A percentile compares a stretch with the other conserved stretches of the same genome.
These are phyloP conservation scores for Poeciliopsis gracilis DNA, from an alignment of 2,797 vertebrate species.

Conservation along the genomic window DNA sequence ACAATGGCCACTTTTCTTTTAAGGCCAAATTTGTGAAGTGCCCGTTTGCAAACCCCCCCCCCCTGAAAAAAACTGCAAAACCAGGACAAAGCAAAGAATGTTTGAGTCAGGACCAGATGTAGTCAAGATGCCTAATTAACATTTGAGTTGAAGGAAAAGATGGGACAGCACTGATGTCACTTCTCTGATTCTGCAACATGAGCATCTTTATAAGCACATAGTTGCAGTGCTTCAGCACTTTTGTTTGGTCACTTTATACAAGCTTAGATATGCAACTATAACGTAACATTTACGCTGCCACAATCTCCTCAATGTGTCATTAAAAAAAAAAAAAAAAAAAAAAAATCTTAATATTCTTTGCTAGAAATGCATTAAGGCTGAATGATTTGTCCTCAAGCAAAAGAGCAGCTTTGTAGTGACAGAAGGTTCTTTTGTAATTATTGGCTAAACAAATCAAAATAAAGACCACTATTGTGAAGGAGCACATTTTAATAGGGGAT, in stretches of 20 bases:
- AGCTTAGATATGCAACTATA: neutral
- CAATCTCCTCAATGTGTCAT: neutral
- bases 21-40: neutral
- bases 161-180: neutral
- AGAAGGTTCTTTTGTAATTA: constrained; percentile 4
- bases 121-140: neutral
- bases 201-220: neutral
- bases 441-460: constrained; percentile 1
- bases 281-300: neutral
- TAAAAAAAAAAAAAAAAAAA: neutral
- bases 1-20: neutral
- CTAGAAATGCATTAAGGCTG: constrained; percentile 4
- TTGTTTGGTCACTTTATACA: neutral
- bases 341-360: neutral
- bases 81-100: neutral
- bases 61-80: too few species aligned
- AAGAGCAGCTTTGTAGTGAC: constrained; percentile 12
- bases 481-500: neutral
- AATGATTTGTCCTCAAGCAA: constrained; percentile 3
- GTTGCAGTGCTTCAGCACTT: neutral
- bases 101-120: neutral
- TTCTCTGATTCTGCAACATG: neutral
- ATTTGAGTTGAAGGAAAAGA: neutral
- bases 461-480: constrained; percentile 12
- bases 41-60: neutral